Evolutionary conservation across 2,797 vertebrate species (phyloP).

Genomic region (Lophura swinhoii): DNA sequence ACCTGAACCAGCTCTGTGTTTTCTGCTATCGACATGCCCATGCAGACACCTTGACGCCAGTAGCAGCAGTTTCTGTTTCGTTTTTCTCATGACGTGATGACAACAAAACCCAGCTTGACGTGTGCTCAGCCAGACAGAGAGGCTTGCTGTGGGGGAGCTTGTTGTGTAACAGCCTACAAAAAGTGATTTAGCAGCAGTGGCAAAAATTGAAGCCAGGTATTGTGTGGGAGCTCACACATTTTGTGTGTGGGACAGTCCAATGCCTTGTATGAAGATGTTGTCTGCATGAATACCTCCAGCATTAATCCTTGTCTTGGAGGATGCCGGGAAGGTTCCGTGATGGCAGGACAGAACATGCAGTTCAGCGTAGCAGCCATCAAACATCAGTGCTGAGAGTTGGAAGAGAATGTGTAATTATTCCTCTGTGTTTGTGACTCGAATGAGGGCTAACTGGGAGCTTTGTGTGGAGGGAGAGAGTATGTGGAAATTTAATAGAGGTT

Average conservation of each 20-base stretch:
- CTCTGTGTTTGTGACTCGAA: background rate
- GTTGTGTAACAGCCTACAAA: background rate
- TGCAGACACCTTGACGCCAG: fast-evolving
- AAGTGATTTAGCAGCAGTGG: fast-evolving
- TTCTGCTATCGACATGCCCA: fast-evolving
- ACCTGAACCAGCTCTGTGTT: background rate
- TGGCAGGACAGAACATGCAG: background rate
- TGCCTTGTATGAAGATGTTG: background rate
- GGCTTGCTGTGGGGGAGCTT: background rate
- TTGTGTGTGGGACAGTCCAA: fast-evolving
- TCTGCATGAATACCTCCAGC: fast-evolving
- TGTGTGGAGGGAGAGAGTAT: fast-evolving
- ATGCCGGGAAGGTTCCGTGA: background rate
- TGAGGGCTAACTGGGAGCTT: fast-evolving
- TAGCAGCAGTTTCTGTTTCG: background rate
- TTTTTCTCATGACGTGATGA: fast-evolving
- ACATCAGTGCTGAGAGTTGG: fast-evolving
- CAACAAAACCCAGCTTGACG: background rate
- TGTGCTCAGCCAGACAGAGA: fast-evolving
- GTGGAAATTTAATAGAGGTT: background rate
- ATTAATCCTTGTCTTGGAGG: background rate
- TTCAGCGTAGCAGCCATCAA: background rate
- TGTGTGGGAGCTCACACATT: fast-evolving
- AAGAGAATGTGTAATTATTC: background rate
- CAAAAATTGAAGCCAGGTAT: background rate